Conservation (phyloP, 2,113 vertebrate genomes). For the Glaucidium brasilianum region DNA sequence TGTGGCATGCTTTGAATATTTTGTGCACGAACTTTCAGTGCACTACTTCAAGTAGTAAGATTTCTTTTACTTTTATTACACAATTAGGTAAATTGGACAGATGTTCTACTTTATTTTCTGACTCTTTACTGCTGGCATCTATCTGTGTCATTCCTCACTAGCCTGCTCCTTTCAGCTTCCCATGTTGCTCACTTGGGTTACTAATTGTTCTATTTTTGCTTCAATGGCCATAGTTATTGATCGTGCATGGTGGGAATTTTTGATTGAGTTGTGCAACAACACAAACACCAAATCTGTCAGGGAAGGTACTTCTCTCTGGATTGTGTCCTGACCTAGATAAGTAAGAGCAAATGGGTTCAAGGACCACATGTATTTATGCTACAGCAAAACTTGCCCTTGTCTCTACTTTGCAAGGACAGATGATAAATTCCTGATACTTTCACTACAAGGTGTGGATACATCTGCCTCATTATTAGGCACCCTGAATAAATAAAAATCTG, state of each 20-base stretch:
- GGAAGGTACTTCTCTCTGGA: not conserved
- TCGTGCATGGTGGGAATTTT: not conserved
- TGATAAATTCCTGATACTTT: not conserved
- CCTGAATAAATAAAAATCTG: not conserved
- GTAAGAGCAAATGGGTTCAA: not conserved
- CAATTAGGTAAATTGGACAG: slow-evolving; percentile 10
- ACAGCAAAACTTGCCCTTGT: not conserved
- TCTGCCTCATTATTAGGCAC: not conserved
- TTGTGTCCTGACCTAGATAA: not conserved
- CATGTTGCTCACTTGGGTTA: not conserved
- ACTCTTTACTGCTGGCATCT: not conserved
- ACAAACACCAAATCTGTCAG: not conserved
- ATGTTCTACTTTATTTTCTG: not conserved
- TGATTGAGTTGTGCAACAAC: not conserved
- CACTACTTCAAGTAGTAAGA: not conserved
- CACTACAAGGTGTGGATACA: not conserved
- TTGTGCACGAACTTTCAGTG: not conserved
- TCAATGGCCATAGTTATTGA: not conserved
- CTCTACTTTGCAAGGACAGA: not conserved
- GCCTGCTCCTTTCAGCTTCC: not conserved
- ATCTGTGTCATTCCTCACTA: not conserved
- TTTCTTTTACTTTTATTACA: not conserved
- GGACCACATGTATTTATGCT: not conserved
- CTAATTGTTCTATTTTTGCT: not conserved
- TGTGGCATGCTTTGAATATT: not conserved